Percentiles rank a stretch among this genome's conserved stretches.
Conservation (phyloP, 2,797 vertebrate genomes). For the Gouania willdenowi region DNA sequence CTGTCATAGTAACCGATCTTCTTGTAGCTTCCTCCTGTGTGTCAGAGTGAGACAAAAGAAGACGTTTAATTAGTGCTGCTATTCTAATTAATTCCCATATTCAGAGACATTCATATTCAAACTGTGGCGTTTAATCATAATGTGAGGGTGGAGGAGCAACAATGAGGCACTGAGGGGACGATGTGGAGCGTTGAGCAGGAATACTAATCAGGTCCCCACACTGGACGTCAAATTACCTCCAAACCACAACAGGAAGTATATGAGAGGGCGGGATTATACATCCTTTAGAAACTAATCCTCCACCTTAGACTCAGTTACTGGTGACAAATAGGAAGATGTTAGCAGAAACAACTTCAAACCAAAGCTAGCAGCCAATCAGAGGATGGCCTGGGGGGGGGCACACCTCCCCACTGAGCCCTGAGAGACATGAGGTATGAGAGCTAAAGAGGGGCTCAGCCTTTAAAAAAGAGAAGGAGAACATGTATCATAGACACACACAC, state of each 20-base stretch:
- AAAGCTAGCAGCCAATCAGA: too few relatives aligned
- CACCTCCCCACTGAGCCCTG: too few relatives aligned
- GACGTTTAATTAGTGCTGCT: conserved; percentile 11
- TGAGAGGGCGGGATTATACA: conserved; percentile 55
- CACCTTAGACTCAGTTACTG: conserved; percentile 59
- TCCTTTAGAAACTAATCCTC: conserved; percentile 58
- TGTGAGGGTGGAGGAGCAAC: neutral
- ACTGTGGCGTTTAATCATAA: too few relatives aligned
- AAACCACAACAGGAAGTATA: conserved; percentile 54
- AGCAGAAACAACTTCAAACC: too few relatives aligned
- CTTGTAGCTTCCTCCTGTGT: conserved; percentile 88
- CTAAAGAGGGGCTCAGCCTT: too few relatives aligned
- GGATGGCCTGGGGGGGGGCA: too few relatives aligned
- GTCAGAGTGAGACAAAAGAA: neutral
- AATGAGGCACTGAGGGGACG: neutral
- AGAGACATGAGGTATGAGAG: too few relatives aligned
- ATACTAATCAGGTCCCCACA: conserved; percentile 60
- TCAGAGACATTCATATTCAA: conserved; percentile 19
- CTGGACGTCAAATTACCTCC: conserved; percentile 63
- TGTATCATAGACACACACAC: too few relatives aligned
- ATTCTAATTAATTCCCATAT: conserved; percentile 10
- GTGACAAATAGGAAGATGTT: conserved; percentile 68
- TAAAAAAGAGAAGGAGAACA: too few relatives aligned
- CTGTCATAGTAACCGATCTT: conserved; percentile 98
- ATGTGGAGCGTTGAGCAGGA: conserved; percentile 58